phyloP scores from a whole-genome alignment of 2,888 invertebrate genomes.

The Drosophila multiciliata region DNA sequence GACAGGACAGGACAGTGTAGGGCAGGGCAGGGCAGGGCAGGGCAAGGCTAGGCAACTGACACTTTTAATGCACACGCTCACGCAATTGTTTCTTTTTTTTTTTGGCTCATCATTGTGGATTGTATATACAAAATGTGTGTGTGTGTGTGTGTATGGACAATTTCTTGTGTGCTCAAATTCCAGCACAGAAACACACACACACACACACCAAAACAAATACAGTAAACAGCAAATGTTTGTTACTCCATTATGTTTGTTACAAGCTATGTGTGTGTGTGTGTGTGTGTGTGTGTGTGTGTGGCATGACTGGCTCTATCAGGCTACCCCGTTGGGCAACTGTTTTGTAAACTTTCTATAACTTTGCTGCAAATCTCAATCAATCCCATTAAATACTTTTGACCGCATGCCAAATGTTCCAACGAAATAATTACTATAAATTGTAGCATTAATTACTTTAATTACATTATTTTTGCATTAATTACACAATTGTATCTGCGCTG shows the following conservation, averaged over 20 bases:
- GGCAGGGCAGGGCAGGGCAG: constrained; percentile 1
- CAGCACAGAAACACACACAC: not conserved
- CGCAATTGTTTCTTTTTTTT: constrained; percentile 46
- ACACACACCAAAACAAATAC: constrained; percentile 45
- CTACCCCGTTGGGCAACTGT: constrained; percentile 25
- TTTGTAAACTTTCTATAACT: constrained; percentile 25
- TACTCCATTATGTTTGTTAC: constrained; percentile 67
- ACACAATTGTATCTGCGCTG: not conserved
- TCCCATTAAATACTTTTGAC: constrained; percentile 9
- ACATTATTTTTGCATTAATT: not conserved
- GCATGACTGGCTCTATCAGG: constrained; percentile 35
- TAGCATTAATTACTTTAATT: not conserved
- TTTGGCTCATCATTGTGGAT: constrained; percentile 55
- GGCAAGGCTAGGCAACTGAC: constrained; percentile 46
- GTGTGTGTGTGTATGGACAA: constrained; percentile 6
- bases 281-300: constrained; percentile 9
- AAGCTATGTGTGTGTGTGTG: constrained; percentile 7
- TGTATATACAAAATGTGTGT: constrained; percentile 47
- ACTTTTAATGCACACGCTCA: constrained; percentile 42
- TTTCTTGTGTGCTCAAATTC: constrained; percentile 29
- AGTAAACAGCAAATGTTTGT: constrained; percentile 77
- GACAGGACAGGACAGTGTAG: not conserved
- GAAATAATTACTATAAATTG: constrained; percentile 1
- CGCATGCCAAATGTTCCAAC: constrained; percentile 16
- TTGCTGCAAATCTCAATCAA: constrained; percentile 18